A percentile compares a stretch with the other conserved stretches of the same genome.
Evolutionary conservation across 2,113 vertebrate genomes (phyloP).

Genomic region (Ameiurus melas): DNA sequence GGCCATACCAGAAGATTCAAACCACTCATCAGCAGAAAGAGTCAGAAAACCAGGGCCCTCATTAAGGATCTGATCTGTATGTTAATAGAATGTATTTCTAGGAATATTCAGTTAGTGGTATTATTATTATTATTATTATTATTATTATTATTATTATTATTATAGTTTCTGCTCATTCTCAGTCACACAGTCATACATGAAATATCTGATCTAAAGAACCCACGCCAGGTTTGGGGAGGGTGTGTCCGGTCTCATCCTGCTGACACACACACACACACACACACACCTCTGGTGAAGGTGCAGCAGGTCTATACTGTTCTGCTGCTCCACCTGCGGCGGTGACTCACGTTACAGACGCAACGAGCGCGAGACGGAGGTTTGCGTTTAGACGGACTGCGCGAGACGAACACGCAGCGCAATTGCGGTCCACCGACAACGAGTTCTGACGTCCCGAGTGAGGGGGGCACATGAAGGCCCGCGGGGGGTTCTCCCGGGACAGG

Average conservation of each 20-base stretch:
- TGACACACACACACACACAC: neutral
- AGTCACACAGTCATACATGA: neutral
- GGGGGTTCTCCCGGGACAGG: neutral
- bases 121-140: neutral
- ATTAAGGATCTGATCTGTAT: too few species aligned
- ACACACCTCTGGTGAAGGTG: neutral
- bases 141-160: neutral
- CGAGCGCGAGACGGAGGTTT: neutral
- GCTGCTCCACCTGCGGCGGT: neutral
- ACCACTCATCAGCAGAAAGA: too few species aligned
- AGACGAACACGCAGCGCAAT: neutral
- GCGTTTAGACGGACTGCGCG: neutral
- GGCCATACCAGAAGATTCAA: too few species aligned
- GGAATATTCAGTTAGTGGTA: neutral
- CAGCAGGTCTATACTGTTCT: neutral
- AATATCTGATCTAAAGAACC: neutral
- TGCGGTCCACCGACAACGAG: neutral
- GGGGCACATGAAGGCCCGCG: neutral
- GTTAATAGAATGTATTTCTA: neutral
- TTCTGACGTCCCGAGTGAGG: neutral
- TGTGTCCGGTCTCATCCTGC: slow-evolving; percentile 27
- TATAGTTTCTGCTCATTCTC: neutral
- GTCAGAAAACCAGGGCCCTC: too few species aligned
- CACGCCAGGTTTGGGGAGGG: neutral
- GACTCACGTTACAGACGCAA: neutral